Percentiles rank a stretch among this genome's conserved stretches.
Evolutionary conservation across 2,888 invertebrate species (phyloP).

Genomic region (Nysson spinosus): DNA sequence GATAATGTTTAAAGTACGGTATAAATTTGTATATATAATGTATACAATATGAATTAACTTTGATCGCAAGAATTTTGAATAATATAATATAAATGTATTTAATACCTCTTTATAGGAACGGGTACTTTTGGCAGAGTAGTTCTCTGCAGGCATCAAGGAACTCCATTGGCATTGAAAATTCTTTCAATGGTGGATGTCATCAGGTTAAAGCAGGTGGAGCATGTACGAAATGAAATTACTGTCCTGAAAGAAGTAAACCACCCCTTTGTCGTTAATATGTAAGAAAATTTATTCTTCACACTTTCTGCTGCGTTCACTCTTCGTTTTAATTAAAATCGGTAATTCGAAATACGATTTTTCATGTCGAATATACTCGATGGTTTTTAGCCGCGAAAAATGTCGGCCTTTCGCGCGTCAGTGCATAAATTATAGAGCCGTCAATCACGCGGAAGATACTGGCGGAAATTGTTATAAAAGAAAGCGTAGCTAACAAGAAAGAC

Average conservation of each 20-base stretch:
- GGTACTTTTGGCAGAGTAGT: slow-evolving; percentile 98
- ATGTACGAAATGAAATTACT: slow-evolving; percentile 97
- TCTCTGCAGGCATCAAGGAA: slow-evolving; percentile 89
- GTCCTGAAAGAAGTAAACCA: slow-evolving; percentile 94
- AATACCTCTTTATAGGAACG: slow-evolving; percentile 83
- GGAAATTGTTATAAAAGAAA: slow-evolving; percentile 33
- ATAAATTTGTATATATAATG: too few relatives aligned
- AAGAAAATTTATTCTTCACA: slow-evolving; percentile 78
- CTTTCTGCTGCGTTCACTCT: too few relatives aligned
- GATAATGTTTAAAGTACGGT: too few relatives aligned
- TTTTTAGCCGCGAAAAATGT: slow-evolving; percentile 12
- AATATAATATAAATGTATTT: too few relatives aligned
- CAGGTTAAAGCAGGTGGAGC: slow-evolving; percentile 96
- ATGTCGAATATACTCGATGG: too few relatives aligned
- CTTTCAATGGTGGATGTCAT: slow-evolving; percentile 96
- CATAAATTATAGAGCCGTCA: slow-evolving; percentile 29
- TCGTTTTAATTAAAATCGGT: neutral
- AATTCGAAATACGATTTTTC: neutral
- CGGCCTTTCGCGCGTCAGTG: slow-evolving; percentile 3
- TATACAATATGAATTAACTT: too few relatives aligned
- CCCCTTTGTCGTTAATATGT: slow-evolving; percentile 97
- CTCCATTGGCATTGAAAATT: slow-evolving; percentile 90
- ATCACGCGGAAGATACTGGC: slow-evolving; percentile 13
- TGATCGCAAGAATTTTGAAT: too few relatives aligned
- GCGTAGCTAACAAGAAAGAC: slow-evolving; percentile 20